phyloP scores from a whole-genome alignment of 2,113 vertebrate genomes.

The Vulpes lagopus region DNA sequence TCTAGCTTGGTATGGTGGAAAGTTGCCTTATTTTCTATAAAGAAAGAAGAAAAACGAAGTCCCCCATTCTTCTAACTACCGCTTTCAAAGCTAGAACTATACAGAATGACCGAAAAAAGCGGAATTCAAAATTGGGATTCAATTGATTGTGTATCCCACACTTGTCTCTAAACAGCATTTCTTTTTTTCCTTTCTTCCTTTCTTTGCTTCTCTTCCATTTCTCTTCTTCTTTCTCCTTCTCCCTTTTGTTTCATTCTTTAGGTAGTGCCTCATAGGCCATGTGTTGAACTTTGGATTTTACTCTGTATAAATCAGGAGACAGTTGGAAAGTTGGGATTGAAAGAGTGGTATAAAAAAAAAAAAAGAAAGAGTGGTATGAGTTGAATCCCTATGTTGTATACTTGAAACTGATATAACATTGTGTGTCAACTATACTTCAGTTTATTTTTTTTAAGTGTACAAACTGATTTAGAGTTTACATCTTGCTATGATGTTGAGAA shows the following conservation, averaged over 20 bases:
- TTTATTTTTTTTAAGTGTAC: neutral
- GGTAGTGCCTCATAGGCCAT: neutral
- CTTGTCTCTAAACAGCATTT: neutral
- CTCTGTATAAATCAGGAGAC: neutral
- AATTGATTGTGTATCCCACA: neutral
- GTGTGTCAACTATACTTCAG: neutral
- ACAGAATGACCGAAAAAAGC: neutral
- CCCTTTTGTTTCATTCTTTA: neutral
- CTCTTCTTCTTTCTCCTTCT: neutral
- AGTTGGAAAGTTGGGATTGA: neutral
- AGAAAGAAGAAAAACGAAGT: conserved; percentile 13
- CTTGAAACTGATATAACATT: neutral
- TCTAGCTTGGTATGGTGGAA: neutral
- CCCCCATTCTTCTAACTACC: neutral
- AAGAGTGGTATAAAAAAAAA: neutral
- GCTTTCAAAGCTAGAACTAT: neutral
- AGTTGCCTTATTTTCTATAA: conserved; percentile 54
- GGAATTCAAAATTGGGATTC: neutral
- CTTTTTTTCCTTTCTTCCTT: neutral
- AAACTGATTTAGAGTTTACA: neutral
- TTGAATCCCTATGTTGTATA: neutral
- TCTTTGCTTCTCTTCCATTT: neutral
- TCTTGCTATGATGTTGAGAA: neutral
- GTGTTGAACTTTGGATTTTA: neutral
- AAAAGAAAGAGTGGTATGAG: neutral